Evolutionary conservation across 2,113 vertebrate genomes (phyloP), one percentile per base, ranked within the genome.

Genomic region (Cheirogaleus medius): DNA sequence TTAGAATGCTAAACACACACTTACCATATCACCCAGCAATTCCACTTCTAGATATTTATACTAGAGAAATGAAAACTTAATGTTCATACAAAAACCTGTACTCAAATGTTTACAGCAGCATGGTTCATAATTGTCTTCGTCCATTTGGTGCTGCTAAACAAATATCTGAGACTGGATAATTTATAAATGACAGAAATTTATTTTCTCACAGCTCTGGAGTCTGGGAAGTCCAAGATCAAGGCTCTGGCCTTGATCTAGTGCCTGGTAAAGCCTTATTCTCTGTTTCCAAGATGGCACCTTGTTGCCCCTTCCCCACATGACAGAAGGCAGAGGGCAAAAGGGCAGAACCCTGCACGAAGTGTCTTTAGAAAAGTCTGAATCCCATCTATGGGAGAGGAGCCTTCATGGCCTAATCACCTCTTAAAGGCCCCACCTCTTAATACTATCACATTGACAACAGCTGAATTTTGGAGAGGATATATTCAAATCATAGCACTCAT

Each of bases 341-440:
- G 1, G 1, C 14, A 1, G 23, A 56, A 27, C 3, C 4, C 11
- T 44, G 23, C 37, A 2, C 58, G 17, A 32, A 54, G 12, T 17
- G 64, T 68, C 10, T 56, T 47, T 44, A 49, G 3, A 39, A 34
- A 0, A 13, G 8, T 1, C 13, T 34, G 4, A 32, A 56, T 58
- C 52, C 71, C 32, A n/a, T 7, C 14, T 7, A 18, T 21, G n/a
- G 18, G 1, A 1, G 6, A 68, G 37, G 5, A 18, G 52, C 4
- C 34, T 2, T 29, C 27, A 77, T 29, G 12, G 29, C 29, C 12
- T 3, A 18, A 47, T 56, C 80, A 23, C 12, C 20, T 32, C 29
- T 12, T 39, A 44, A 76, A 32, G 4, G 17, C 39, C 47, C 18
- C 8, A 66, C 34, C 12, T 58, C 71, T 84, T 39, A 52, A 37